Percentiles rank a stretch among this genome's conserved stretches.
Evolutionary conservation across 2,888 invertebrate species (phyloP).

Genomic region (Phytoseiulus persimilis): DNA sequence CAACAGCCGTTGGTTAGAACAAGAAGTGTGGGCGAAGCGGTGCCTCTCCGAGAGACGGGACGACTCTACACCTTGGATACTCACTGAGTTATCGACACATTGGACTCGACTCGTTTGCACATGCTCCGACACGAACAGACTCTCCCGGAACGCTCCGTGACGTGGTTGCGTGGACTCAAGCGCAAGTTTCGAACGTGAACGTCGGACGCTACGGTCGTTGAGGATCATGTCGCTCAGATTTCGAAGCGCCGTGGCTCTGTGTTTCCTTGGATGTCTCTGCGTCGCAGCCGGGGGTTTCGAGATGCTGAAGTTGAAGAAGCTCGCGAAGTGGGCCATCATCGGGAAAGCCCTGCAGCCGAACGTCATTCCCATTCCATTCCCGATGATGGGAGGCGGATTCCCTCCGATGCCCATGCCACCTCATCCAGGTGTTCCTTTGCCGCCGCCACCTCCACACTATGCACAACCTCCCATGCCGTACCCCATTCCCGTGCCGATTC

Average conservation of each 20-base stretch:
- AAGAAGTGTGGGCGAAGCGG: background rate
- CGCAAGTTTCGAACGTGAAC: background rate
- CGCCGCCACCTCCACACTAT: background rate
- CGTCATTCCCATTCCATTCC: conserved; percentile 15
- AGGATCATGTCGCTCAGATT: conserved; percentile 10
- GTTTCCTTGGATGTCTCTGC: conserved; percentile 9
- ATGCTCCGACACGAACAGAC: background rate
- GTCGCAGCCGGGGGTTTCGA: conserved; percentile 28
- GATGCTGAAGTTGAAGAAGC: conserved; percentile 29
- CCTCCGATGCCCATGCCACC: background rate
- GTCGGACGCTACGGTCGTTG: background rate
- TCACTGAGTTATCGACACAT: background rate
- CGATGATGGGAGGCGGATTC: conserved; percentile 21
- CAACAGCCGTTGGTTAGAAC: background rate
- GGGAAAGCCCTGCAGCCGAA: conserved; percentile 26
- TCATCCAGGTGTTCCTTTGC: background rate
- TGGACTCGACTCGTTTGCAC: background rate
- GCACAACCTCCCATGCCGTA: conserved; percentile 17
- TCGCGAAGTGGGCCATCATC: conserved; percentile 33
- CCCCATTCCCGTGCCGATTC: conserved; percentile 12
- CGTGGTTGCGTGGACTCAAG: background rate
- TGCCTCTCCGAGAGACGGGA: background rate
- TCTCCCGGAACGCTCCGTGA: background rate
- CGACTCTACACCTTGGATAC: conserved; percentile 5
- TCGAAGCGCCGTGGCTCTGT: conserved; percentile 22